phyloP scores from a whole-genome alignment of 2,888 invertebrate genomes.

The Phaedon cochleariae region DNA sequence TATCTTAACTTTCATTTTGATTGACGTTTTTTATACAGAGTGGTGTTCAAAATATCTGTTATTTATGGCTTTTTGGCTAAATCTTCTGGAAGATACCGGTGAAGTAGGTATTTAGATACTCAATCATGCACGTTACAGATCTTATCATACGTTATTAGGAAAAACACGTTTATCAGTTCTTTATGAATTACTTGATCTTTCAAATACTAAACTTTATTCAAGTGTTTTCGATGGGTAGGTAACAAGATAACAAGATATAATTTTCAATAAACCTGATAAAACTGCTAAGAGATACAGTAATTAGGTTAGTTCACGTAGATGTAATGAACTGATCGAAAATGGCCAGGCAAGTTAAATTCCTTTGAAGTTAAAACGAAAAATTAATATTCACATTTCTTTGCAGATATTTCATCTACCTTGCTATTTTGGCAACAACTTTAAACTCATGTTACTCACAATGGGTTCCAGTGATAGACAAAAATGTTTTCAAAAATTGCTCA shows the following conservation, averaged over 20 bases:
- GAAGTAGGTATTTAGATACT: no score
- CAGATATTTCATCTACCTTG: neutral
- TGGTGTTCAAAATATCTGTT: no score
- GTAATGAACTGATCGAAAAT: constrained; percentile 4
- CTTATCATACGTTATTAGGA: neutral
- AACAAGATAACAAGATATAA: neutral
- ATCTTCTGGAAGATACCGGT: no score
- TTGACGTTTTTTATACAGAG: neutral
- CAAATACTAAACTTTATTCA: neutral
- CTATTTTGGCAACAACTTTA: neutral
- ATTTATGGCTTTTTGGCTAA: no score
- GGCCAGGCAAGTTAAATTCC: constrained; percentile 1
- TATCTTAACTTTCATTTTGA: constrained; percentile 9
- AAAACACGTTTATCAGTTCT: neutral
- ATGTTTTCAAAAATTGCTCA: constrained; percentile 35
- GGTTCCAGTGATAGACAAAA: constrained; percentile 24
- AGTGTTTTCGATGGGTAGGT: neutral
- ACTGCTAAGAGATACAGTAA: neutral
- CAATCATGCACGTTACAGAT: no score
- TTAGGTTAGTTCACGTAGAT: neutral
- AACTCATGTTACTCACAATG: neutral
- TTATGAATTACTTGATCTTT: no score
- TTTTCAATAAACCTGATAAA: neutral
- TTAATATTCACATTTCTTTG: neutral
- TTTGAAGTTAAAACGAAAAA: neutral